Conservation (phyloP, 2,888 invertebrate genomes). For the Drosophila ezoana region DNA sequence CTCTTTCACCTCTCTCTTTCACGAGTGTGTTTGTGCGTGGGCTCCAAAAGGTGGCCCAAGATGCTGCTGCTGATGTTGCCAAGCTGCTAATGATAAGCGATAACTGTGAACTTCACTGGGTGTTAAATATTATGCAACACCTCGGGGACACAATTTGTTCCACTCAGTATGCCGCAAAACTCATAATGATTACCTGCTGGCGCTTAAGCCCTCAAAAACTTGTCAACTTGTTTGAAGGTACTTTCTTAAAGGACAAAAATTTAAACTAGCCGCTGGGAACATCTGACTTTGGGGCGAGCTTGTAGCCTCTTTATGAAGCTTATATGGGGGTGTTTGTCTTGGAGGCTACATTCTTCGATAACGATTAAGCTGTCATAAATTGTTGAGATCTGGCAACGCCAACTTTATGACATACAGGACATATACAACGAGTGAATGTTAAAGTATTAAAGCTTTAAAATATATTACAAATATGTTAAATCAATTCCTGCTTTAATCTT, state of each 20-base stretch:
- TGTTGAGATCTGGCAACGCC: no score
- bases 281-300: no score
- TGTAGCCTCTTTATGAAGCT: no score
- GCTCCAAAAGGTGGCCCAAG: slow-evolving; percentile 1
- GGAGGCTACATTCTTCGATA: no score
- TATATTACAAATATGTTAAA: no score
- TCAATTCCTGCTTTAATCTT: no score
- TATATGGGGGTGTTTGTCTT: no score
- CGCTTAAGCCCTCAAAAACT: neutral
- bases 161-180: slow-evolving; percentile 36
- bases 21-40: neutral
- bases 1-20: neutral
- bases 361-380: no score
- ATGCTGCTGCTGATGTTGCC: slow-evolving; percentile 25
- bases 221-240: neutral
- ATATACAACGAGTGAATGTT: no score
- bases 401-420: no score
- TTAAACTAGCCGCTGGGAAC: neutral
- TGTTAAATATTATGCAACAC: slow-evolving; percentile 74
- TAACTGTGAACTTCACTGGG: slow-evolving; percentile 59
- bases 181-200: slow-evolving; percentile 34
- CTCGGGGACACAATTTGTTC: slow-evolving; percentile 59
- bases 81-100: slow-evolving; percentile 63
- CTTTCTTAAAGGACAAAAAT: neutral
- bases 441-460: no score